phyloP scores from a whole-genome alignment of 2,888 invertebrate genomes.

The Julus scanicus region DNA sequence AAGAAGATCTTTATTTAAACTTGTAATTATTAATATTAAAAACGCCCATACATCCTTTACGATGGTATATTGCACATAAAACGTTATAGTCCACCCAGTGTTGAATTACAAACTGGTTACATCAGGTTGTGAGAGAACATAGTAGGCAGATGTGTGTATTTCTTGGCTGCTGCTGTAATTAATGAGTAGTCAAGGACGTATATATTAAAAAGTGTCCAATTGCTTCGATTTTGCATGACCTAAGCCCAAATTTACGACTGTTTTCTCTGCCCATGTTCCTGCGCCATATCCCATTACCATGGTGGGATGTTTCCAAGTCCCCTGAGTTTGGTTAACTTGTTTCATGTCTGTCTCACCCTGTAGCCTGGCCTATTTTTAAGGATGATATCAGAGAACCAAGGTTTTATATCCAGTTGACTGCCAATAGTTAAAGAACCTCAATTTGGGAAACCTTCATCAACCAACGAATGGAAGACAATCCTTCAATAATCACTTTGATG shows the following conservation, averaged over 20 bases:
- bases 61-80: neutral
- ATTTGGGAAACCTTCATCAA: neutral
- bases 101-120: slow-evolving; percentile 51
- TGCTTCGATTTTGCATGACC: neutral
- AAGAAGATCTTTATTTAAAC: neutral
- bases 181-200: slow-evolving; percentile 27
- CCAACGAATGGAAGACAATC: neutral
- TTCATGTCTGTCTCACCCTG: neutral
- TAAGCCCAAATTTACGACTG: slow-evolving; percentile 28
- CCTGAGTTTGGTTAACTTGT: too few species aligned
- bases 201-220: slow-evolving; percentile 16
- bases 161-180: neutral
- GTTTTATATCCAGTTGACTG: neutral
- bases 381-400: neutral
- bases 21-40: neutral
- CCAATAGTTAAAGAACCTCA: neutral
- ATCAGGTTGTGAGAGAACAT: slow-evolving; percentile 28
- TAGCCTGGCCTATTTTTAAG: neutral
- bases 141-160: neutral
- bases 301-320: neutral
- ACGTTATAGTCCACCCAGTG: slow-evolving; percentile 50
- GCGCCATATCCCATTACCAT: neutral
- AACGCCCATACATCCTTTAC: neutral
- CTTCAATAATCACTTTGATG: neutral
- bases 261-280: neutral